Base-by-base conservation (phyloP, 2,888 invertebrate genomes). In the Steinernema carpocapsae region DNA sequence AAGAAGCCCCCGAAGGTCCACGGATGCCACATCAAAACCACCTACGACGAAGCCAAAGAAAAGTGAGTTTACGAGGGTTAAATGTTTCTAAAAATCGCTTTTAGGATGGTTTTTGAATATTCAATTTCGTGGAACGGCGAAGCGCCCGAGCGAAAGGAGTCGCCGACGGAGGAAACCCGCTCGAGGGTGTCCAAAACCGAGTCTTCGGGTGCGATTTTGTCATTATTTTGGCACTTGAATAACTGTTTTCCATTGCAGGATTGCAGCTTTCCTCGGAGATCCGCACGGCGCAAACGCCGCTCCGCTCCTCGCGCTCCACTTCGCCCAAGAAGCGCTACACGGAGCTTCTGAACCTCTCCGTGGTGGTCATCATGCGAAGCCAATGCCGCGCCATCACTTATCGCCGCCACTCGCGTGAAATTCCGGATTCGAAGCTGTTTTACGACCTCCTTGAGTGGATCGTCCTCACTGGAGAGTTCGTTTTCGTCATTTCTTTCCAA, bases 371-470 rank as follows among this genome's bases (percentile, higher is more conserved):
- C 56, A 19, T 4, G 6, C 56, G 56, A 2, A 26, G 56, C 3
- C 56, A 56, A 22, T 56, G 56, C 26, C 56, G 56, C 17, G 22
- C 56, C 26, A 22, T 6, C 24, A 24, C 56, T 24, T 56, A 56
- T 19, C 56, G 56, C 17, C 56, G 56, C 6, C 56, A 24, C 6
- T 1, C 22, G 14, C 56, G 56, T 24, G 56, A 56, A 22, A 56
- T 56, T 26, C 2, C 26, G 3, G 56, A 56, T 19, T 24, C 56
- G 56, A 56, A 56, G 56, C 22, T 3, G 6, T 56, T 56, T 19
- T 56, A 56, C 56, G 56, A 56, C 56, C 56, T 56, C 6, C 56
- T 56, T 6, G 56, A 56, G 56, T 56, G 56, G 56, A 56, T 56
- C 56, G 56, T 56, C 26, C 56, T 56, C 26, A 56, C 56, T 12